A percentile compares a stretch with the other conserved stretches of the same genome.
These are phyloP conservation scores for Eidolon helvum DNA, from an alignment of 2,113 vertebrate species.

Conservation along the genomic window DNA sequence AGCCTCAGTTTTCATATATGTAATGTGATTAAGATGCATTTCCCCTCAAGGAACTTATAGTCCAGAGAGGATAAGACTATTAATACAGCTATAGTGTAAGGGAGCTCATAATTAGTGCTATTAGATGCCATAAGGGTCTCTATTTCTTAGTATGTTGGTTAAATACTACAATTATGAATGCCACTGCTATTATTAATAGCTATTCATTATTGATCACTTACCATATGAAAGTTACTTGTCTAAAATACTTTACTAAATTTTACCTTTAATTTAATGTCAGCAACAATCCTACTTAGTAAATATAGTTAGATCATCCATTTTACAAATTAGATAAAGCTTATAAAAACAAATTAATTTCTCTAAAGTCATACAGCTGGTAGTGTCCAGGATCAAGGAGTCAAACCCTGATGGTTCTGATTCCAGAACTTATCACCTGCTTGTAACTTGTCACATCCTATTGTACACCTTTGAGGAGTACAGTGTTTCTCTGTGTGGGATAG, in stretches of 20 bases:
- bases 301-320: not conserved
- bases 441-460: fast-evolving
- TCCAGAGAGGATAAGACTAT: not conserved
- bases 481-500: not conserved
- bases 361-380: not conserved
- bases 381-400: not conserved
- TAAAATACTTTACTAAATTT: not conserved
- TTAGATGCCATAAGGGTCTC: not conserved
- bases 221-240: not conserved
- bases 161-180: not conserved
- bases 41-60: not conserved
- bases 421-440: not conserved
- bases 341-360: not conserved
- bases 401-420: not conserved
- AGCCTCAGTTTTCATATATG: not conserved
- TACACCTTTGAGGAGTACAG: not conserved
- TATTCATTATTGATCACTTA: not conserved
- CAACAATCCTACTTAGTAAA: not conserved
- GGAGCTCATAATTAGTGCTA: not conserved
- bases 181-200: not conserved
- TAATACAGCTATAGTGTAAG: not conserved
- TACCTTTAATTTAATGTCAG: not conserved
- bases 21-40: not conserved
- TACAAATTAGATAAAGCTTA: not conserved
- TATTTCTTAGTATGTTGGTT: not conserved